A percentile compares a stretch with the other conserved stretches of the same genome.
These are phyloP conservation scores for Eupithecia dodoneata DNA, from an alignment of 2,888 invertebrate genomes.

Conservation along the genomic window DNA sequence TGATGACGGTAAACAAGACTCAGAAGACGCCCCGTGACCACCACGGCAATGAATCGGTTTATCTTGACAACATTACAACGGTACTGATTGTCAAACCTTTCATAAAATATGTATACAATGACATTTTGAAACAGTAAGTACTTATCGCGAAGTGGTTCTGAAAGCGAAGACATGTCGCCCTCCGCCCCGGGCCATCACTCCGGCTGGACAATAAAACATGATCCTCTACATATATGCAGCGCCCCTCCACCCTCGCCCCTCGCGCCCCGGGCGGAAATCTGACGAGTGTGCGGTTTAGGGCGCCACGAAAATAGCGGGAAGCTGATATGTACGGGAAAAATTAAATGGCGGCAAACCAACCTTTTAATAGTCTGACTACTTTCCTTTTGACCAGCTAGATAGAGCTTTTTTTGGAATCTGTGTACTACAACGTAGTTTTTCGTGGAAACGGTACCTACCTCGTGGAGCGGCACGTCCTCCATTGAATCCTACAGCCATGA, in stretches of 20 bases:
- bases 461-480: no score
- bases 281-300: conserved; percentile 30
- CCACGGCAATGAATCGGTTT: neutral
- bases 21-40: neutral
- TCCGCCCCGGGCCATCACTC: conserved; percentile 34
- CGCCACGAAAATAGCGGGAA: conserved; percentile 18
- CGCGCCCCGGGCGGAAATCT: conserved; percentile 29
- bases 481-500: no score
- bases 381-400: no score
- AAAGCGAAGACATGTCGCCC: conserved; percentile 34
- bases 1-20: neutral
- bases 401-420: no score
- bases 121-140: neutral
- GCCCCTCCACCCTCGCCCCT: conserved; percentile 16
- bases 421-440: no score
- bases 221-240: conserved; percentile 34
- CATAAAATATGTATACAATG: neutral
- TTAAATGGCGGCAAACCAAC: no score
- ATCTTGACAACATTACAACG: neutral
- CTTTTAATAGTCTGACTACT: no score
- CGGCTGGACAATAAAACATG: conserved; percentile 40
- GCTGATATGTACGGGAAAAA: neutral
- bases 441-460: no score
- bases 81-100: neutral
- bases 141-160: conserved; percentile 2